Percentiles rank a stretch among this genome's conserved stretches.
phyloP scores from a whole-genome alignment of 2,888 invertebrate species.

The Aphrophora alni region DNA sequence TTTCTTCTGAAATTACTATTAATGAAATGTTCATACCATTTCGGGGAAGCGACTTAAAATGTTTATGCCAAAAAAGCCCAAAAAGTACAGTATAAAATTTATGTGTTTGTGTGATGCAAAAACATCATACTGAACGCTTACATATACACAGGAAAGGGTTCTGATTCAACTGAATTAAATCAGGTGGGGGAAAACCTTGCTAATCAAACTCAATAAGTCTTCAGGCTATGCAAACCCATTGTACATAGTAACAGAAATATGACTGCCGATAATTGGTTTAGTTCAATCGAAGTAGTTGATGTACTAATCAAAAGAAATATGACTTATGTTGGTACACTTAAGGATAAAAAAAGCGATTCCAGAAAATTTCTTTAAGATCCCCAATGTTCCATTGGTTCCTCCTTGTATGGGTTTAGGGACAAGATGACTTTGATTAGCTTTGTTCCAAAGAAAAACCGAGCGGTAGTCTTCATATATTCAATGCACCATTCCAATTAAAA shows the following conservation, averaged over 20 bases:
- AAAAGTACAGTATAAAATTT: slow-evolving; percentile 49
- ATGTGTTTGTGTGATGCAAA: slow-evolving; percentile 47
- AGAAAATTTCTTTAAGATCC: slow-evolving; percentile 38
- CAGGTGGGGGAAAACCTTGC: slow-evolving; percentile 48
- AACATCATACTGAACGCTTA: slow-evolving; percentile 48
- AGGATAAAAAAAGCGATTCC: slow-evolving; percentile 40
- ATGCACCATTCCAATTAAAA: not conserved
- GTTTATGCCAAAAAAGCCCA: slow-evolving; percentile 49
- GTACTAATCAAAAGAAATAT: slow-evolving; percentile 32
- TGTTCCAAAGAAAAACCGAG: too few species aligned
- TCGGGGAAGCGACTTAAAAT: slow-evolving; percentile 42
- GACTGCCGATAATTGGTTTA: slow-evolving; percentile 54
- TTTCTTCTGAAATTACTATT: too few species aligned
- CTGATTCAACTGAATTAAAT: slow-evolving; percentile 46
- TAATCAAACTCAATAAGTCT: too few species aligned
- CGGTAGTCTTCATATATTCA: not conserved
- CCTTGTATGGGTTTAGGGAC: too few species aligned
- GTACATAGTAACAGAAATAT: slow-evolving; percentile 41
- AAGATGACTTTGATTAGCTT: not conserved
- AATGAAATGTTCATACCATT: slow-evolving; percentile 23
- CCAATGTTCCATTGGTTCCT: not conserved
- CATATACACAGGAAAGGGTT: slow-evolving; percentile 50
- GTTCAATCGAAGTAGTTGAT: slow-evolving; percentile 51
- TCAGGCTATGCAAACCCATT: too few species aligned
- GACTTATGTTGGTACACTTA: slow-evolving; percentile 36